Evolutionary conservation across 2,797 vertebrate species (phyloP).

Genomic region (Ataeniobius toweri): DNA sequence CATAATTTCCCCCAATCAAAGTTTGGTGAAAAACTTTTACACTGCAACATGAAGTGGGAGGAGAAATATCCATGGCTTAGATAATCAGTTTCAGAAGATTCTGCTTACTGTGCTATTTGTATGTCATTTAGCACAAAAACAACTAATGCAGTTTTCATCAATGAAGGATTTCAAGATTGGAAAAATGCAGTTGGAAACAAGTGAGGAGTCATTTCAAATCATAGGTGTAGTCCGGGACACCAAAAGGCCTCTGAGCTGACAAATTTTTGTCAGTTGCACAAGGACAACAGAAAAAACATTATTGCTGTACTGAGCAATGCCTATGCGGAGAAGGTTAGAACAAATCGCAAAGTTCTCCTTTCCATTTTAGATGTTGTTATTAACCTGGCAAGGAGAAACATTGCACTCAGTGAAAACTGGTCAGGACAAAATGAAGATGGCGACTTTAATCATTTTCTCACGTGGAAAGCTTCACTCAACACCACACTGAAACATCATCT

Average conservation of each 20-base stretch:
- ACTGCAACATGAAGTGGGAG: neutral
- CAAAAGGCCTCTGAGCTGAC: neutral
- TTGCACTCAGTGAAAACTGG: neutral
- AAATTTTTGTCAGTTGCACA: neutral
- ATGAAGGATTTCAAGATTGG: neutral
- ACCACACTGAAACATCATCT: no score
- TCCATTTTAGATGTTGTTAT: conserved; percentile 2
- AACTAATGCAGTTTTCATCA: neutral
- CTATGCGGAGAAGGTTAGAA: neutral
- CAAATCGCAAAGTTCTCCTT: neutral
- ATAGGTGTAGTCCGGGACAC: neutral
- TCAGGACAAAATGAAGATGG: no score
- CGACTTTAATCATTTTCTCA: no score
- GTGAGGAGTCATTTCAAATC: neutral
- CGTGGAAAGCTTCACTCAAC: no score
- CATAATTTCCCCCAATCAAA: neutral
- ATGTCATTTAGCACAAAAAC: neutral
- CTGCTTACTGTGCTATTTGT: neutral
- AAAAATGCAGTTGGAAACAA: neutral
- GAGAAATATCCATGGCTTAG: neutral
- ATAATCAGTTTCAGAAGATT: neutral
- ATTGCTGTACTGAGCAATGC: neutral
- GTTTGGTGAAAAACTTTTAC: neutral
- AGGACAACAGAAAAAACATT: neutral
- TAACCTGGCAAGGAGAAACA: neutral